phyloP scores from a whole-genome alignment of 1,140 invertebrate species.

The Scaptodrosophila lebanonensis region DNA sequence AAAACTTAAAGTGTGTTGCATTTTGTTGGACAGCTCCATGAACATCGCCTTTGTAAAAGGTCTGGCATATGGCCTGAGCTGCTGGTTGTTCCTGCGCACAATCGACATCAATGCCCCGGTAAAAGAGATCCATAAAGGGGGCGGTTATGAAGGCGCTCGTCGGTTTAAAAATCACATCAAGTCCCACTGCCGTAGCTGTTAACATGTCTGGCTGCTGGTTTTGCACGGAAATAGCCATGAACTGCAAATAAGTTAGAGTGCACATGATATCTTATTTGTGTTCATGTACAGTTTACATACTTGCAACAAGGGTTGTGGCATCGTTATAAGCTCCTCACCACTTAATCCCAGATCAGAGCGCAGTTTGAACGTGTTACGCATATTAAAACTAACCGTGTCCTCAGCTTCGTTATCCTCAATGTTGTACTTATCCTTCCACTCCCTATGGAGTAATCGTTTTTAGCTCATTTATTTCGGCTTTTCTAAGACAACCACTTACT shows the following conservation, averaged over 20 bases:
- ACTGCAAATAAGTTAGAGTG: slow-evolving; percentile 75
- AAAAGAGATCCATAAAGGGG: slow-evolving; percentile 82
- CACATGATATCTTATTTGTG: slow-evolving; percentile 1
- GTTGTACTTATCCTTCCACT: slow-evolving; percentile 40
- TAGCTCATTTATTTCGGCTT: background rate
- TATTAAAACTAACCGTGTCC: slow-evolving; percentile 83
- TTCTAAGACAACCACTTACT: slow-evolving; percentile 80
- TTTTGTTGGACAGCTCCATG: slow-evolving; percentile 77
- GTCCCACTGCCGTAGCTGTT: slow-evolving; percentile 47
- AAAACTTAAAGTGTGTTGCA: slow-evolving; percentile 82
- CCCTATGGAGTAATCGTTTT: background rate
- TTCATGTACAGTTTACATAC: slow-evolving; percentile 46
- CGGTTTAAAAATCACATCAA: slow-evolving; percentile 80
- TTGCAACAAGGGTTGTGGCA: slow-evolving; percentile 81
- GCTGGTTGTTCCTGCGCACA: slow-evolving; percentile 83
- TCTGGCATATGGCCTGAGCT: slow-evolving; percentile 82
- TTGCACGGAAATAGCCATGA: slow-evolving; percentile 78
- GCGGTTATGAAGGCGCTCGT: slow-evolving; percentile 81
- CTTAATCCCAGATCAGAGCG: slow-evolving; percentile 59
- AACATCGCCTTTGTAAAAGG: slow-evolving; percentile 79
- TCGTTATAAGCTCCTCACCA: slow-evolving; percentile 78
- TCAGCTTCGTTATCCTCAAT: slow-evolving; percentile 57
- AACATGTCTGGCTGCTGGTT: slow-evolving; percentile 77
- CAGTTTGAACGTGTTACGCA: slow-evolving; percentile 80
- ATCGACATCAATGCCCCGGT: slow-evolving; percentile 82